A percentile compares a stretch with the other conserved stretches of the same genome.
Conservation (phyloP, 2,888 invertebrate species). For the Serripes groenlandicus region DNA sequence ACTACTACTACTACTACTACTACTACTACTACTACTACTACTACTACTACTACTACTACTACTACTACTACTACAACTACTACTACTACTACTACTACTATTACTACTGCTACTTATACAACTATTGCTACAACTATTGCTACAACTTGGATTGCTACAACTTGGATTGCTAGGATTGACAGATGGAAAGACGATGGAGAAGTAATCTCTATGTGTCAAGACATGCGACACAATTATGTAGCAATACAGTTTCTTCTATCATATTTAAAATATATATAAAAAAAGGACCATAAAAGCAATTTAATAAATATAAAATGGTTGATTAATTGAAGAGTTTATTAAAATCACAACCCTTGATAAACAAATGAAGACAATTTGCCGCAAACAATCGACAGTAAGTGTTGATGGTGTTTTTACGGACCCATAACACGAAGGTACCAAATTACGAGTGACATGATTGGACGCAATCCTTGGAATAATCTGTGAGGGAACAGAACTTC, state of each 20-base stretch:
- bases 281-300: no score
- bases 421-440: no score
- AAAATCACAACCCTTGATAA: background rate
- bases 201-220: no score
- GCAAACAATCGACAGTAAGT: no score
- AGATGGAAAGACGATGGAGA: no score
- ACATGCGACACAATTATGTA: no score
- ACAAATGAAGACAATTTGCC: background rate
- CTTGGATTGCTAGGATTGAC: no score
- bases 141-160: background rate
- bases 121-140: background rate
- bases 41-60: background rate
- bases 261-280: no score
- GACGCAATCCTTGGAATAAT: background rate
- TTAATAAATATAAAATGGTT: no score
- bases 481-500: constrained; percentile 30
- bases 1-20: background rate
- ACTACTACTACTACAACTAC: background rate
- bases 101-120: background rate
- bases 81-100: background rate
- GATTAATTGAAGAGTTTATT: no score
- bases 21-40: background rate
- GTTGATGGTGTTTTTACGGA: no score
- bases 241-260: no score
- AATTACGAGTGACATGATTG: background rate